Percentiles rank a stretch among this genome's conserved stretches.
These are phyloP conservation scores for Penaeus monodon DNA, from an alignment of 2,888 invertebrate species.

Conservation along the genomic window DNA sequence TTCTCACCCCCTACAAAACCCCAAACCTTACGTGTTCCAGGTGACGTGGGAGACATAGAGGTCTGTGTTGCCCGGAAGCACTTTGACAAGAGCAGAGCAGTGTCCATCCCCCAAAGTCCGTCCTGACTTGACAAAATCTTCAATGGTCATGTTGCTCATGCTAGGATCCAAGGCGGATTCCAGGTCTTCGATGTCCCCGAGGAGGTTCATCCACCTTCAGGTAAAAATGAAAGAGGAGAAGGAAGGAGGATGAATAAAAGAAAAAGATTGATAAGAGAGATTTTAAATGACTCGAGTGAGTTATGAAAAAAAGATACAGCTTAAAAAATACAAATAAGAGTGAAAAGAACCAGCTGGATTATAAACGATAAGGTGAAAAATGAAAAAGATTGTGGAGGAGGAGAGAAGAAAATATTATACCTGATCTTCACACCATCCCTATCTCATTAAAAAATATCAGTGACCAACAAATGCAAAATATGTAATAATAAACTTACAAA, in stretches of 20 bases:
- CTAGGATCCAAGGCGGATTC: conserved; percentile 69
- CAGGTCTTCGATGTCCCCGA: conserved; percentile 82
- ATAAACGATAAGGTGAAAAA: too few relatives aligned
- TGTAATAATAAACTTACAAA: conserved; percentile 67
- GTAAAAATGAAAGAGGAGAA: neutral
- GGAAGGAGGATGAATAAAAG: neutral
- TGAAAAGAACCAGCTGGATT: too few relatives aligned
- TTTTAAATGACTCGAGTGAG: too few relatives aligned
- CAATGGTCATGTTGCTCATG: conserved; percentile 23
- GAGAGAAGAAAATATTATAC: too few relatives aligned
- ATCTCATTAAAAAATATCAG: neutral
- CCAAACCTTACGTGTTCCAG: conserved; percentile 73
- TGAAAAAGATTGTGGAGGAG: too few relatives aligned
- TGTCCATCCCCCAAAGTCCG: conserved; percentile 72
- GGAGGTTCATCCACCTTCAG: conserved; percentile 79
- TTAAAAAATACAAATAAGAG: too few relatives aligned
- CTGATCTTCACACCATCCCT: too few relatives aligned
- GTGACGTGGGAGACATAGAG: conserved; percentile 85
- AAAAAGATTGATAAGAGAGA: too few relatives aligned
- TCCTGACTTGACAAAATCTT: conserved; percentile 27
- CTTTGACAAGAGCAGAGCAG: conserved; percentile 79
- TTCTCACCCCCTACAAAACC: neutral
- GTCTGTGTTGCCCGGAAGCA: conserved; percentile 74
- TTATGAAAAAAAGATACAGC: too few relatives aligned
- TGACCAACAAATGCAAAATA: neutral